Evolutionary conservation across 2,797 vertebrate genomes (phyloP).

Genomic region (Synaphobranchus kaupii): DNA sequence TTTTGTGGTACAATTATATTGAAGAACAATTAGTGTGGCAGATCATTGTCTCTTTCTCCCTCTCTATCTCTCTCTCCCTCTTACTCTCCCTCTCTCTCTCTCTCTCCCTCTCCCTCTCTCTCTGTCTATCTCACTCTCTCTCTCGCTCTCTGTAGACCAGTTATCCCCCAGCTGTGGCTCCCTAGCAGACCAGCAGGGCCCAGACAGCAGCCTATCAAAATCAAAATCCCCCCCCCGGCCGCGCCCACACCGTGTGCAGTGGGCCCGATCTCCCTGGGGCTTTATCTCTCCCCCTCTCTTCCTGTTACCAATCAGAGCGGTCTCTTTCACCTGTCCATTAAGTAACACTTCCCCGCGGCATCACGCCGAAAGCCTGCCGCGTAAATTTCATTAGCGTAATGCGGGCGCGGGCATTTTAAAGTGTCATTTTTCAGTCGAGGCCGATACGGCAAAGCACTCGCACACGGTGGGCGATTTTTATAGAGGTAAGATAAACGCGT

Average conservation of each 20-base stretch:
- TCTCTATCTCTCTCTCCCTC: neutral
- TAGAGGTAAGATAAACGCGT: conserved; percentile 9
- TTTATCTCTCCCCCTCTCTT: neutral
- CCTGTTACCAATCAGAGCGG: neutral
- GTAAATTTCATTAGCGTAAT: conserved; percentile 44
- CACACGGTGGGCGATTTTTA: neutral
- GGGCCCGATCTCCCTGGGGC: neutral
- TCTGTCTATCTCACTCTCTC: neutral
- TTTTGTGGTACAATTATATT: neutral
- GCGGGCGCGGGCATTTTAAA: conserved; percentile 26
- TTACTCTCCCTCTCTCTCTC: neutral
- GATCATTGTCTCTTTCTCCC: neutral
- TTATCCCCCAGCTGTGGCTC: conserved; percentile 29
- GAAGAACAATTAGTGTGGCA: conserved; percentile 3
- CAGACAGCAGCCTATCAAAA: neutral
- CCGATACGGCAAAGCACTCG: conserved; percentile 10
- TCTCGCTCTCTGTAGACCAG: conserved; percentile 9
- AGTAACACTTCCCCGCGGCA: conserved; percentile 13
- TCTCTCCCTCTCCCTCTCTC: neutral
- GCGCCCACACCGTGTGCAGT: neutral
- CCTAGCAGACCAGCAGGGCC: neutral
- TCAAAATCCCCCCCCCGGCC: too few relatives aligned
- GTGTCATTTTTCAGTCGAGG: conserved; percentile 34
- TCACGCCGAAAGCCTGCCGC: conserved; percentile 41
- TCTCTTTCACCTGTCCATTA: conserved; percentile 1